Percentiles rank a stretch among this genome's conserved stretches.
phyloP scores from a whole-genome alignment of 2,113 vertebrate genomes.

The Ochotona curzoniae region DNA sequence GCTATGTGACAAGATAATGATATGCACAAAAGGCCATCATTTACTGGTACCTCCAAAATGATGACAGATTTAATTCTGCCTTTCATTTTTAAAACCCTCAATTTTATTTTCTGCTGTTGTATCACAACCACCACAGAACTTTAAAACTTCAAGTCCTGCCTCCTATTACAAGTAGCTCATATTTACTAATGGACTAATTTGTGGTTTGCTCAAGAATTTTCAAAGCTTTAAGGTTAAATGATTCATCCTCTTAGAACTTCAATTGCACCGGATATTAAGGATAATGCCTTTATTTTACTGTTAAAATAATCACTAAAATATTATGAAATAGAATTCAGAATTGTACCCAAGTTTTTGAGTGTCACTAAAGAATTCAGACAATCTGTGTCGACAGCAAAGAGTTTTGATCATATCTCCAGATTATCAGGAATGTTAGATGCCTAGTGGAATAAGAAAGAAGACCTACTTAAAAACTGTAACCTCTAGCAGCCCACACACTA shows the following conservation, averaged over 20 bases:
- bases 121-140: not conserved
- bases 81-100: not conserved
- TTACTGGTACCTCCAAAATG: not conserved
- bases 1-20: not conserved
- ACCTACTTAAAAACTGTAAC: not conserved
- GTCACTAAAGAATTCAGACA: slow-evolving; percentile 12
- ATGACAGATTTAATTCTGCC: not conserved
- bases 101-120: not conserved
- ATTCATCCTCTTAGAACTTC: slow-evolving; percentile 27
- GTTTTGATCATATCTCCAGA: not conserved
- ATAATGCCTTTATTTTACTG: not conserved
- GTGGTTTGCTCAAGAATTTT: not conserved
- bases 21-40: not conserved
- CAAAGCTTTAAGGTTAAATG: not conserved
- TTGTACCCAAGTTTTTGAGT: not conserved
- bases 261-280: slow-evolving; percentile 13
- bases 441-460: not conserved
- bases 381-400: not conserved
- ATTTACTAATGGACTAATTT: not conserved
- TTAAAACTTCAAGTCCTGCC: not conserved
- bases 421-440: not conserved
- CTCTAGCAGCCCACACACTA: not conserved
- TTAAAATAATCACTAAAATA: slow-evolving; percentile 21
- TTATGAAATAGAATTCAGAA: slow-evolving; percentile 31
- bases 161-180: not conserved